These are phyloP conservation scores for Trissonchulus sp. DNA, from an alignment of 2,888 invertebrate genomes.

Conservation along the genomic window DNA sequence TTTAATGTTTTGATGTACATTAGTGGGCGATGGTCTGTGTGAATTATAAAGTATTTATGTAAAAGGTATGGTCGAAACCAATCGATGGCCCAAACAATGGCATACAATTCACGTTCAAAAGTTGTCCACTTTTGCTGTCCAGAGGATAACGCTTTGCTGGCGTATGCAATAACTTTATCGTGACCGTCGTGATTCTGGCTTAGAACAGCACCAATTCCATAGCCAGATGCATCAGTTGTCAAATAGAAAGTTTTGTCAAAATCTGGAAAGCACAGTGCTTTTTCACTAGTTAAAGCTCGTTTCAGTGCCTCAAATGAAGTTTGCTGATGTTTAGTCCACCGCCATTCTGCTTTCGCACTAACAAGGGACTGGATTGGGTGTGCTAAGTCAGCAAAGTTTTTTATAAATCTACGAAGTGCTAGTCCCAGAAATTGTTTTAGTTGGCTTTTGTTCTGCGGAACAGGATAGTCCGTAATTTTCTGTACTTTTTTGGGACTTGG, in stretches of 20 bases:
- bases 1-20: no score
- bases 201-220: background rate
- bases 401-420: constrained; percentile 2
- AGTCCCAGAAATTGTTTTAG: constrained; percentile 16
- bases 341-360: background rate
- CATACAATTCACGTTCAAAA: constrained; percentile 32
- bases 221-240: constrained; percentile 20
- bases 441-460: background rate
- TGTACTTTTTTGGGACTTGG: background rate
- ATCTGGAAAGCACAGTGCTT: constrained; percentile 22
- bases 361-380: background rate
- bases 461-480: background rate
- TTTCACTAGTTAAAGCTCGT: background rate
- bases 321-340: background rate
- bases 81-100: constrained; percentile 35
- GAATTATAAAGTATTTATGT: background rate
- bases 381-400: constrained; percentile 6
- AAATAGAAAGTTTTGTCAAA: constrained; percentile 11
- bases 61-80: constrained; percentile 28
- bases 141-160: constrained; percentile 26
- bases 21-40: constrained; percentile 31
- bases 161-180: constrained; percentile 31
- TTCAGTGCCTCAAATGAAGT: background rate
- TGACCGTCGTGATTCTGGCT: background rate
- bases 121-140: constrained; percentile 34